These are phyloP conservation scores for Zosterops japonicus DNA, from an alignment of 2,113 vertebrate species.

Conservation along the genomic window DNA sequence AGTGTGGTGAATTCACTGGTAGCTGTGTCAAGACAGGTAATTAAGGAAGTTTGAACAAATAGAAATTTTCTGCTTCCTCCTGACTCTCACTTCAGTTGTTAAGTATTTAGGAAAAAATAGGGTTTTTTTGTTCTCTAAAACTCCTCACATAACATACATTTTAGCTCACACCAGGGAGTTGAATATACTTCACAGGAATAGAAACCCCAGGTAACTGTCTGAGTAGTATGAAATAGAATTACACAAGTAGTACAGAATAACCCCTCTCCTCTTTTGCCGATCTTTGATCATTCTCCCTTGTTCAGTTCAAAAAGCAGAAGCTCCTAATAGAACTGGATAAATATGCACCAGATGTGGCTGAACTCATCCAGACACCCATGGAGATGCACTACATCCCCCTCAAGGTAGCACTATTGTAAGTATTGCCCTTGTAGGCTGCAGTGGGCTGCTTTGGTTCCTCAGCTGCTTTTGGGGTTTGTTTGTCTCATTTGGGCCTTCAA, in stretches of 20 bases:
- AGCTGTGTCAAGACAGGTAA: neutral
- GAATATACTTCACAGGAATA: neutral
- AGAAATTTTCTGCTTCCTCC: neutral
- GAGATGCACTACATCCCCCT: slow-evolving; percentile 95
- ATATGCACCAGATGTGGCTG: slow-evolving; percentile 87
- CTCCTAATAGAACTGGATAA: slow-evolving; percentile 88
- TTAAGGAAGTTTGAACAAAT: neutral
- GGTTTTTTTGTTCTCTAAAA: accelerated
- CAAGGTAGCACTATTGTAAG: slow-evolving; percentile 96
- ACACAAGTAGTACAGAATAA: neutral
- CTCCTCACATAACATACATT: neutral
- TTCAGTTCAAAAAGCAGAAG: slow-evolving; percentile 95
- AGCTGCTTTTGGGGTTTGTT: neutral
- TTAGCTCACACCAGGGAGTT: neutral
- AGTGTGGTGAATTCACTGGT: neutral
- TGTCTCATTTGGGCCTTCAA: neutral
- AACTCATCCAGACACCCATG: slow-evolving; percentile 89
- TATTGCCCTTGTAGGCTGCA: slow-evolving; percentile 33
- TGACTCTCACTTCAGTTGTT: neutral
- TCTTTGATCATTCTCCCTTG: neutral
- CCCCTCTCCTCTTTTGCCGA: neutral
- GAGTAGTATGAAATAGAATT: neutral
- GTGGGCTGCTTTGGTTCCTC: neutral
- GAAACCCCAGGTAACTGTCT: neutral
- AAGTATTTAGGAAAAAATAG: neutral